Base-by-base conservation (phyloP, 2,113 vertebrate species). In the Centropristis striata region DNA sequence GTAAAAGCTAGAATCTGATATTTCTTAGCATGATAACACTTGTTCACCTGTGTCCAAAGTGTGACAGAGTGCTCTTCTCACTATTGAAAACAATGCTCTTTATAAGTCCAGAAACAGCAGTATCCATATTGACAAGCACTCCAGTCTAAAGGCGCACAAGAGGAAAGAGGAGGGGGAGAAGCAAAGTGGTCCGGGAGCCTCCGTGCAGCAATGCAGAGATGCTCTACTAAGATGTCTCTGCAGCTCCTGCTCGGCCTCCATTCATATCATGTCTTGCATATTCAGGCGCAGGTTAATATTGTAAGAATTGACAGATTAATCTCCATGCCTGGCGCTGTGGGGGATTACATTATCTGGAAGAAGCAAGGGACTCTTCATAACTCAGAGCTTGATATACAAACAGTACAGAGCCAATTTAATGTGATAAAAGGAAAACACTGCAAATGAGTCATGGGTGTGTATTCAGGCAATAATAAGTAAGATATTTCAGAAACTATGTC, bases 301-400 rank as follows among this genome's bases (percentile, higher is more conserved):
- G 37, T 53, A 44, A 80, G 80, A 83, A 85, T 61, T 78, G 75
- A 79, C 59, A 69, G 78, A 85, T 90, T 70, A 75, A 84, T 87
- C 55, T 80, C 42, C n/a, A 16, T 70, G 78, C 67, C 71, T 50
- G 54, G 10, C 25, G 42, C 73, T 71, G 46, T 20, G 6, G 61
- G 71, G 80, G 61, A 78, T 85, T 86, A 65, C 46, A 57, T 74
- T 71, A 83, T 81, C 73, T 64, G 47, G 44, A 77, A 71, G 39
- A 63, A 59, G 75, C 58, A 21, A 70, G 28, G 25, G 58, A 50
- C 58, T 66, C 59, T 68, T 75, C 63, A 79, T 76, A 63, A 86
- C 66, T 81, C 61, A 23, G n/a, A 81, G 55, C 39, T 12, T 61
- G 53, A 60, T 76, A 16, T 59, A 27, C 55, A 75, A 69, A 47